Conservation (phyloP, 2,797 vertebrate genomes). For the Hydrolagus colliei region DNA sequence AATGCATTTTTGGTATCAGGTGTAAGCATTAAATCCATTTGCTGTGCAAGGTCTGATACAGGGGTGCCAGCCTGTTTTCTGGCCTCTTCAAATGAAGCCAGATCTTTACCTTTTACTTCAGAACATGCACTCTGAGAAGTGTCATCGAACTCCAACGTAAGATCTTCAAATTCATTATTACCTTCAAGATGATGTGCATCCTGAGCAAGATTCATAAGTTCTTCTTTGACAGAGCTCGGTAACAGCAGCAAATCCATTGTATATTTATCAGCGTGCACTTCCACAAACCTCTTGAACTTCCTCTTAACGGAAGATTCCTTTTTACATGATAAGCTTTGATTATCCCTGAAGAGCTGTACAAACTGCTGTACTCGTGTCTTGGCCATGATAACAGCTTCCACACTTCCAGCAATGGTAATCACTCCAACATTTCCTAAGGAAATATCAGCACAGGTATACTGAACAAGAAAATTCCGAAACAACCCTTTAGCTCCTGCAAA, state of each 20-base stretch:
- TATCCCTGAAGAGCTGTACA: slow-evolving; percentile 79
- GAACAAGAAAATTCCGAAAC: slow-evolving; percentile 79
- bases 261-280: slow-evolving; percentile 86
- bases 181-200: slow-evolving; percentile 42
- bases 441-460: slow-evolving; percentile 86
- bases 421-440: slow-evolving; percentile 71
- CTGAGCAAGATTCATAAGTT: slow-evolving; percentile 73
- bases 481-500: slow-evolving; percentile 78
- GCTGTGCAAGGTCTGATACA: slow-evolving; percentile 81
- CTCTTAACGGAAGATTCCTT: slow-evolving; percentile 77
- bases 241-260: slow-evolving; percentile 90
- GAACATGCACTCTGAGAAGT: not conserved
- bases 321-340: slow-evolving; percentile 65
- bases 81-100: slow-evolving; percentile 48
- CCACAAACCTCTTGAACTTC: slow-evolving; percentile 83
- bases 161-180: not conserved
- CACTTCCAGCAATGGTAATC: slow-evolving; percentile 68
- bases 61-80: slow-evolving; percentile 80
- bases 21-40: slow-evolving; percentile 77
- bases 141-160: not conserved
- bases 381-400: slow-evolving; percentile 90
- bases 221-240: slow-evolving; percentile 85
- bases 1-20: slow-evolving; percentile 50
- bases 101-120: slow-evolving; percentile 3
- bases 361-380: slow-evolving; percentile 88